Conservation (phyloP, 2,888 invertebrate genomes). For the Caenorhabditis sp. region DNA sequence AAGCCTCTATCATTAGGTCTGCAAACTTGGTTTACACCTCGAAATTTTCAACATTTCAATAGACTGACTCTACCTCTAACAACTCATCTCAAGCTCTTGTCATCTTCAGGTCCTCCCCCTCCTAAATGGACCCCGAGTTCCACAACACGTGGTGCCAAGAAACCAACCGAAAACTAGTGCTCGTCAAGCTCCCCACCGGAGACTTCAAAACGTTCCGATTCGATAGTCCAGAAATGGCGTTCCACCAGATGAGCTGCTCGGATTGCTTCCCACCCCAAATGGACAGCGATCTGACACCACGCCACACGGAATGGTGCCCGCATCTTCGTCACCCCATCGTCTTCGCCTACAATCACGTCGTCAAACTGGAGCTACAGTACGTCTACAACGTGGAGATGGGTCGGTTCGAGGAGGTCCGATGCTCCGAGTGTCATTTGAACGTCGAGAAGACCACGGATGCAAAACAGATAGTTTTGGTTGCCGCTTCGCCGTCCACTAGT, state of each 20-base stretch:
- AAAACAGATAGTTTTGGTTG: not conserved
- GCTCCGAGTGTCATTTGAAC: not conserved
- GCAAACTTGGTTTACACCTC: no score
- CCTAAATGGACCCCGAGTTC: not conserved
- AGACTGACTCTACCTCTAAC: no score
- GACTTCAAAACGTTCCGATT: not conserved
- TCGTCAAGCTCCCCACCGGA: slow-evolving; percentile 10
- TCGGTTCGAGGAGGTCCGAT: not conserved
- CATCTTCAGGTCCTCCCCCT: no score
- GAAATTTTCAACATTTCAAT: no score
- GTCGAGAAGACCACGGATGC: not conserved
- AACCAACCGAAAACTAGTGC: not conserved
- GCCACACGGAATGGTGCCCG: slow-evolving; percentile 12
- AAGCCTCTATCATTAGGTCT: no score
- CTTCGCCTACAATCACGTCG: slow-evolving; percentile 24
- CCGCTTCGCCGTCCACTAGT: not conserved
- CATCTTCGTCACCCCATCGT: not conserved
- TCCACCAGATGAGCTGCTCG: not conserved
- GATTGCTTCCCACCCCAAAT: slow-evolving; percentile 19
- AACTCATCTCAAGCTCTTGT: no score
- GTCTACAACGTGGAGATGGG: not conserved
- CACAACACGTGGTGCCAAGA: not conserved
- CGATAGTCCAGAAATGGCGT: not conserved
- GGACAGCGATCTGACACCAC: slow-evolving; percentile 18
- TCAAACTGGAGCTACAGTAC: slow-evolving; percentile 3